Conservation (phyloP, 1,140 invertebrate species). For the Thrips palmi region DNA sequence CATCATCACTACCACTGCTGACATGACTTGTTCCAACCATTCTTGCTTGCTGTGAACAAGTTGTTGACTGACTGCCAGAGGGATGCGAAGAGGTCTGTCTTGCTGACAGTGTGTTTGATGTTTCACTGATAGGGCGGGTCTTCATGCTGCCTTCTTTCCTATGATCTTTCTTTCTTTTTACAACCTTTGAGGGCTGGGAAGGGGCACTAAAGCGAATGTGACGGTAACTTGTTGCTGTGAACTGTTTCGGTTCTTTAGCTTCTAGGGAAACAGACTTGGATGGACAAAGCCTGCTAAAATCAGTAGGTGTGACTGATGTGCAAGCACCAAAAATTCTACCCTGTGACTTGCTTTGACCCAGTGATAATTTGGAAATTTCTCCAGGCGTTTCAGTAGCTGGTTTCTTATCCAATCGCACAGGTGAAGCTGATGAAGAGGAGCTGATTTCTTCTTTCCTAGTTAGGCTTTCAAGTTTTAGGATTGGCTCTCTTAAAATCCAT, state of each 20-base stretch:
- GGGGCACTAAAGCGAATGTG: background rate
- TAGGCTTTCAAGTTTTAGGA: conserved; percentile 10
- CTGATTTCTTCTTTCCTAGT: conserved; percentile 10
- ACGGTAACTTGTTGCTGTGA: conserved; percentile 10
- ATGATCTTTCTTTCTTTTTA: conserved; percentile 3
- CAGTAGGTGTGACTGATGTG: too few relatives aligned
- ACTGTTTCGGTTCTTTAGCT: too few relatives aligned
- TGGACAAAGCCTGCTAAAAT: too few relatives aligned
- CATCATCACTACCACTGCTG: conserved; percentile 36
- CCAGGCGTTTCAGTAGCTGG: too few relatives aligned
- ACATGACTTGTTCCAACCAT: conserved; percentile 39
- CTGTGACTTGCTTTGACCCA: too few relatives aligned
- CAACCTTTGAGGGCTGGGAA: background rate
- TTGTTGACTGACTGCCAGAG: background rate
- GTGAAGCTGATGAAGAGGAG: too few relatives aligned
- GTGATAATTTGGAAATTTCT: too few relatives aligned
- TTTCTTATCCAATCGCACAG: too few relatives aligned
- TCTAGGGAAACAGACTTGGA: too few relatives aligned
- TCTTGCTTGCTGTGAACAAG: conserved; percentile 31
- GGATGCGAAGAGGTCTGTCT: background rate
- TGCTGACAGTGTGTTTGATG: background rate
- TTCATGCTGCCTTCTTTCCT: background rate
- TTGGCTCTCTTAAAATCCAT: conserved; percentile 8
- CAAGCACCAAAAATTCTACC: too few relatives aligned
- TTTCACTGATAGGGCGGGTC: background rate